Conservation (phyloP, 2,888 invertebrate species). For the Melinaea marsaeus region DNA sequence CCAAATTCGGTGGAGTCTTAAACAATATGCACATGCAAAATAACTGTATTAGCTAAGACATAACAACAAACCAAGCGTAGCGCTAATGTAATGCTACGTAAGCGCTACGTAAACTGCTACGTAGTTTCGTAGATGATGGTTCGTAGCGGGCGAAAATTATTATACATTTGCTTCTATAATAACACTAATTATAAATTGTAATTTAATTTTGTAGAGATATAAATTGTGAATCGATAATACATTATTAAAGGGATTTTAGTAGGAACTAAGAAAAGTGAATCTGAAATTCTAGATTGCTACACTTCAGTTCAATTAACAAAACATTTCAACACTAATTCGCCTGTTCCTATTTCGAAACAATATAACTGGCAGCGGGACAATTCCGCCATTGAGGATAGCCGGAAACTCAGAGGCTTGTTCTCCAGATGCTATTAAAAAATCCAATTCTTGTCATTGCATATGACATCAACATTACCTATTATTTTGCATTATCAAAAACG, state of each 20-base stretch:
- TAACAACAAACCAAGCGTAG: constrained; percentile 26
- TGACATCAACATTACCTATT: no score
- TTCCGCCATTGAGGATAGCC: constrained; percentile 19
- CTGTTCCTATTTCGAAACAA: constrained; percentile 21
- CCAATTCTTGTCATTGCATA: constrained; percentile 16
- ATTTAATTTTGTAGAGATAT: no score
- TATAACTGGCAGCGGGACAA: constrained; percentile 15
- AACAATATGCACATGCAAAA: constrained; percentile 4
- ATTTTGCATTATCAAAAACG: neutral
- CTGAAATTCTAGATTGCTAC: constrained; percentile 8
- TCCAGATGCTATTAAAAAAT: constrained; percentile 23
- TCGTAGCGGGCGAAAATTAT: constrained; percentile 14
- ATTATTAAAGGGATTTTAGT: no score
- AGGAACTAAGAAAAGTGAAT: no score
- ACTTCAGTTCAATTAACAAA: constrained; percentile 23
- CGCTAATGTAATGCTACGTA: constrained; percentile 26
- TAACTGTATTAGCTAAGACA: constrained; percentile 13
- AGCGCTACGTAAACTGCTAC: constrained; percentile 29
- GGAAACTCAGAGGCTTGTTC: neutral
- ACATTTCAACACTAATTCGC: constrained; percentile 25
- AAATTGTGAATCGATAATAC: no score
- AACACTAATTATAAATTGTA: neutral
- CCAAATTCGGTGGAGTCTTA: neutral
- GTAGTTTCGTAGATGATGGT: constrained; percentile 25
- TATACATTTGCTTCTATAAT: constrained; percentile 12